phyloP scores from a whole-genome alignment of 2,797 vertebrate genomes.

The Fundulus diaphanus region DNA sequence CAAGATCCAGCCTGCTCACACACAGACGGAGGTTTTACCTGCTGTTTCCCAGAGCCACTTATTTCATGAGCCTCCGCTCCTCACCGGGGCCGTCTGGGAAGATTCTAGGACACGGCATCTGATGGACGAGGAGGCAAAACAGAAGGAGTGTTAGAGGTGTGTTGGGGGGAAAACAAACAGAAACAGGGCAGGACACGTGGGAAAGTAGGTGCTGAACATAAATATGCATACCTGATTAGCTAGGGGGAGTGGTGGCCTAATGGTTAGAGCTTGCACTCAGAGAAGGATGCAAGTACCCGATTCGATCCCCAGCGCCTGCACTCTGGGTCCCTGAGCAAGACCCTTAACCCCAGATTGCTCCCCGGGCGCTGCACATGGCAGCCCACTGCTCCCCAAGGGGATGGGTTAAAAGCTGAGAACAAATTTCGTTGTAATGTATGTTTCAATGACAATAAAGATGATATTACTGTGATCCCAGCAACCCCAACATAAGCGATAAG shows the following conservation, averaged over 20 bases:
- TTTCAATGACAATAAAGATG: too few species aligned
- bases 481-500: conserved; percentile 32
- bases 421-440: too few species aligned
- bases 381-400: too few species aligned
- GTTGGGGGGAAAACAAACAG: neutral
- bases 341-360: too few species aligned
- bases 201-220: conserved; percentile 7
- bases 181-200: neutral
- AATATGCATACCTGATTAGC: conserved; percentile 27
- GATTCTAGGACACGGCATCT: conserved; percentile 67
- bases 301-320: too few species aligned
- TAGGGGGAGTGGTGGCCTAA: too few species aligned
- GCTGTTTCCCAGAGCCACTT: conserved; percentile 60
- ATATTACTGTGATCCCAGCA: conserved; percentile 6
- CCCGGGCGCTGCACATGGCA: too few species aligned
- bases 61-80: conserved; percentile 63
- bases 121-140: conserved; percentile 24
- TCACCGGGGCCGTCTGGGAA: conserved; percentile 36
- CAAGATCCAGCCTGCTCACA: conserved; percentile 26
- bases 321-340: too few species aligned
- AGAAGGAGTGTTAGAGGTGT: conserved; percentile 2
- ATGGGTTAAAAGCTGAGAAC: too few species aligned
- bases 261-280: too few species aligned
- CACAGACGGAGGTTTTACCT: conserved; percentile 49
- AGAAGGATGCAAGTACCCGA: too few species aligned